phyloP scores from a whole-genome alignment of 2,888 invertebrate species.

The Noctua janthina region DNA sequence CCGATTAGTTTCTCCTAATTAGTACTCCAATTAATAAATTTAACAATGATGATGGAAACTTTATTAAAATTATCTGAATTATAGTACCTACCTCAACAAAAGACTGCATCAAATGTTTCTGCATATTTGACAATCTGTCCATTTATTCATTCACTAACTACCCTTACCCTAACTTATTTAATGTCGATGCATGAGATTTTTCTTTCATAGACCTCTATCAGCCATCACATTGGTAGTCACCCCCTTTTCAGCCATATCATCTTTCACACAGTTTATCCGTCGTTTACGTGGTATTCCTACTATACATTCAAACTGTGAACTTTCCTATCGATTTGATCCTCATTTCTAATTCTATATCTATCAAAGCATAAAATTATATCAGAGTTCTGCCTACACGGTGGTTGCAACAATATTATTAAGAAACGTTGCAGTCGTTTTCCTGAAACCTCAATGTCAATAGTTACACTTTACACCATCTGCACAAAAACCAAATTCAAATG shows the following conservation, averaged over 20 bases:
- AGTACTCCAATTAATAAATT: background rate
- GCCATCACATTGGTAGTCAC: background rate
- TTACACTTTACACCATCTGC: slow-evolving; percentile 10
- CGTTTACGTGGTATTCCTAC: background rate
- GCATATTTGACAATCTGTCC: background rate
- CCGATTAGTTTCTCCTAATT: background rate
- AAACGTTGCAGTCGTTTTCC: background rate
- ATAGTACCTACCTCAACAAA: background rate
- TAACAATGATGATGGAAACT: background rate
- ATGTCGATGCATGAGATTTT: background rate
- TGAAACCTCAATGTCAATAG: background rate
- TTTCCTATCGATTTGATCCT: background rate
- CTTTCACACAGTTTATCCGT: background rate
- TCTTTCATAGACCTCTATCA: background rate
- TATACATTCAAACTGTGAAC: background rate
- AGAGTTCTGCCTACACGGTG: background rate
- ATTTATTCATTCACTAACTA: background rate
- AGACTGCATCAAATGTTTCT: background rate
- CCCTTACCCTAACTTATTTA: background rate
- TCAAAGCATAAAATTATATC: background rate
- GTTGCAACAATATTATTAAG: background rate
- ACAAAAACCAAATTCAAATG: slow-evolving; percentile 25
- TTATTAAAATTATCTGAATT: background rate
- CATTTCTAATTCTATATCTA: background rate
- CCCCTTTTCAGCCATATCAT: background rate